Conservation (phyloP, 1,140 invertebrate genomes). For the Cylas formicarius region DNA sequence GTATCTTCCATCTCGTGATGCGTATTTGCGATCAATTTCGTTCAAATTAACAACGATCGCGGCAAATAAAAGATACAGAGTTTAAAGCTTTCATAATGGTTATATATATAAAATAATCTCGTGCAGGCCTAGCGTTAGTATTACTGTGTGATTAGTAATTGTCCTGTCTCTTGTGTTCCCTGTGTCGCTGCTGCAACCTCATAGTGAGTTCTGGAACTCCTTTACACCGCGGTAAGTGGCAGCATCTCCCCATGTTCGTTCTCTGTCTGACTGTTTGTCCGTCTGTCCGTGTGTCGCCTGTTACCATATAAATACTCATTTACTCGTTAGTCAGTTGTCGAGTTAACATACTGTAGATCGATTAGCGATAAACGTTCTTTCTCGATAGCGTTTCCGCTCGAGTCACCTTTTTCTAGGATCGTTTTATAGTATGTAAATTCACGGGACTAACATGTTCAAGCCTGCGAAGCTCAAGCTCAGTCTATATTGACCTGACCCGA, state of each 20-base stretch:
- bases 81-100: too few relatives aligned
- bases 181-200: slow-evolving; percentile 60
- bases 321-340: too few relatives aligned
- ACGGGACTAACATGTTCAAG: too few relatives aligned
- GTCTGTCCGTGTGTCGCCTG: slow-evolving; percentile 42
- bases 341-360: too few relatives aligned
- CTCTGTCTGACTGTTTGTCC: slow-evolving; percentile 39
- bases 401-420: too few relatives aligned
- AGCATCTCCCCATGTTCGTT: slow-evolving; percentile 47
- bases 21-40: background rate
- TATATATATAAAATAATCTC: slow-evolving; percentile 7
- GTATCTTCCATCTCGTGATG: too few relatives aligned
- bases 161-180: slow-evolving; percentile 67
- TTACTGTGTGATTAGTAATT: slow-evolving; percentile 62
- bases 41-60: background rate
- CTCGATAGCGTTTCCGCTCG: too few relatives aligned
- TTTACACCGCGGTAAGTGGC: slow-evolving; percentile 94
- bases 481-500: slow-evolving; percentile 4
- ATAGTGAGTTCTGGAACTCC: slow-evolving; percentile 94
- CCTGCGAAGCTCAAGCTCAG: slow-evolving; percentile 2
- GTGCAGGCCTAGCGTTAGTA: slow-evolving; percentile 42
- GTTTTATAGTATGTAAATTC: too few relatives aligned
- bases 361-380: too few relatives aligned
- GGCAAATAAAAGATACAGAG: too few relatives aligned
- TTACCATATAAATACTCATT: too few relatives aligned